Conservation (phyloP, 2,888 invertebrate genomes). For the Tanytarsus gracilentus region DNA sequence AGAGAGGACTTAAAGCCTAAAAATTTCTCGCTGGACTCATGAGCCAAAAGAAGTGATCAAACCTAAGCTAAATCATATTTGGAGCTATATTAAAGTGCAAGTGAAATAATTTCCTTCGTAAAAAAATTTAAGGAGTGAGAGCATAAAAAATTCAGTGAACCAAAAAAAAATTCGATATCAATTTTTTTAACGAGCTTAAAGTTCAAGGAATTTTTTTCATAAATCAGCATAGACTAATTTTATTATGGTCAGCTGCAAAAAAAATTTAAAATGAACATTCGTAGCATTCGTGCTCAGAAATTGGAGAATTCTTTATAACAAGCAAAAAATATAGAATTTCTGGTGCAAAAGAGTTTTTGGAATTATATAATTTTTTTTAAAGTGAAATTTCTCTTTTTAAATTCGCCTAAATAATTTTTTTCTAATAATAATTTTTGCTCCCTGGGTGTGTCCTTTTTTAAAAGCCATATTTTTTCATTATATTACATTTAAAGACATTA, state of each 20-base stretch:
- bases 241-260: not conserved
- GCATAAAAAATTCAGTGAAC: not conserved
- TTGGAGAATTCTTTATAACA: not conserved
- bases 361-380: not conserved
- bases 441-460: constrained; percentile 25
- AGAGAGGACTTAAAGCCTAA: too few relatives aligned
- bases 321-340: not conserved
- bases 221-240: not conserved
- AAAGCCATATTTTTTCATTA: not conserved
- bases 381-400: not conserved
- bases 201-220: not conserved
- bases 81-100: too few relatives aligned
- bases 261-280: not conserved
- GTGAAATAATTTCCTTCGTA: not conserved
- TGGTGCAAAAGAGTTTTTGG: not conserved
- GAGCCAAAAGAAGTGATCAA: too few relatives aligned
- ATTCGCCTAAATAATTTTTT: not conserved
- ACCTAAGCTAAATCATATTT: too few relatives aligned
- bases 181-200: not conserved
- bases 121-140: not conserved
- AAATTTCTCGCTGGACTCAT: too few relatives aligned
- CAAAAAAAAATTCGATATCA: not conserved
- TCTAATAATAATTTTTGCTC: not conserved
- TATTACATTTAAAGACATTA: not conserved
- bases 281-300: not conserved